These are phyloP conservation scores for Ashinkailepas kermadecensis DNA, from an alignment of 2,888 invertebrate genomes.

Conservation along the genomic window DNA sequence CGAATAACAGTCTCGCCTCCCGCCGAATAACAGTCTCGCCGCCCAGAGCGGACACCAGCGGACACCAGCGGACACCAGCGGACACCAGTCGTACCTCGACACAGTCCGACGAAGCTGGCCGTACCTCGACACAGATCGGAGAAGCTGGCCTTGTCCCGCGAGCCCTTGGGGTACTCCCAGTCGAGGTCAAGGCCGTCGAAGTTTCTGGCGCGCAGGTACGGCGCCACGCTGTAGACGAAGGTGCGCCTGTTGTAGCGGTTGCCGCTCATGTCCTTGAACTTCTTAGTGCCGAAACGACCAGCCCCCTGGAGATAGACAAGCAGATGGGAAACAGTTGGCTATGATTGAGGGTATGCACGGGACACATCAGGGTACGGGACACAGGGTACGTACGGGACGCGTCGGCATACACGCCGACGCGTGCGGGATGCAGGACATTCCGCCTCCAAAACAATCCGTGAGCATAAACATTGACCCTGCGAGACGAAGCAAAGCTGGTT, in stretches of 20 bases:
- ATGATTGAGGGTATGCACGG: background rate
- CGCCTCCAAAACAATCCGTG: too few relatives aligned
- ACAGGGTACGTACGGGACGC: background rate
- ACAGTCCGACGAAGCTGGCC: too few relatives aligned
- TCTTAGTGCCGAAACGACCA: slow-evolving; percentile 97
- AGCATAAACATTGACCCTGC: too few relatives aligned
- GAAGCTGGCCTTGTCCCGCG: slow-evolving; percentile 85
- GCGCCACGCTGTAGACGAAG: slow-evolving; percentile 88
- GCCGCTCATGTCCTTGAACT: slow-evolving; percentile 86
- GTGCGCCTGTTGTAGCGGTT: slow-evolving; percentile 81
- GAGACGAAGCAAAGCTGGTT: too few relatives aligned
- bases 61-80: too few relatives aligned
- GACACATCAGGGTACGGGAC: background rate
- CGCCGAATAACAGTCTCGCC: too few relatives aligned
- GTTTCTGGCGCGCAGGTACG: slow-evolving; percentile 73
- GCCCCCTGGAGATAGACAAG: slow-evolving; percentile 55
- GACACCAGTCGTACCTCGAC: too few relatives aligned
- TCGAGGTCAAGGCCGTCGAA: slow-evolving; percentile 84
- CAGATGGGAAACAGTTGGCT: too few relatives aligned
- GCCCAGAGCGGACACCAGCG: too few relatives aligned
- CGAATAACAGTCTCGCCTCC: too few relatives aligned
- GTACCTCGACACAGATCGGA: slow-evolving; percentile 53
- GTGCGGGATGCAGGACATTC: too few relatives aligned
- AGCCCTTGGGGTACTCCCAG: slow-evolving; percentile 90
- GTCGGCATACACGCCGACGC: too few relatives aligned